Base-by-base conservation (phyloP, 1,140 invertebrate genomes). In the Achroia grisella region DNA sequence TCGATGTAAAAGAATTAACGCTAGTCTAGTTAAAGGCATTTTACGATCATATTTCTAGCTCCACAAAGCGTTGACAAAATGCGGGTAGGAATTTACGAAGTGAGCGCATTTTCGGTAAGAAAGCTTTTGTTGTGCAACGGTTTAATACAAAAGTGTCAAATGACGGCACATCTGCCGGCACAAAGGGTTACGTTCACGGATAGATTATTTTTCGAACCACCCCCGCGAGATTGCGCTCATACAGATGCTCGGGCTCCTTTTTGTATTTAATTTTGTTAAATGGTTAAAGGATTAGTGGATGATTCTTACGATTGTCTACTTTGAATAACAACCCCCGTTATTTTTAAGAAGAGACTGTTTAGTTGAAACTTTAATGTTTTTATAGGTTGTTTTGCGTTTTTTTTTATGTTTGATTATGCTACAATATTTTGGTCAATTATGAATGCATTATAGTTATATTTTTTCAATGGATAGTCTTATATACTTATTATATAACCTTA, bases 61-160 rank as follows among this genome's bases (percentile, higher is more conserved):
- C 28, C 37, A 57, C 60, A 56, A 77, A 80, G 69, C 69, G 56
- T 64, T 72, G 65, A 74, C 69, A 81, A 73, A 79, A 82, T 82
- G 81, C 66, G 75, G 74, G 71, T 78, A 79, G 17, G 6, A 23
- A 23, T 23, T 23, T 23, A 23, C 17, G 17, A 23, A 23, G 17
- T 23, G 17, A 23, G 17, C 17, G 6, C 17, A 23, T 23, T 23
- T 23, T 23, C 17, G 17, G 17, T 81, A 85, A 85, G 81, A 72
- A 82, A 67, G 64, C 75, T 70, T 80, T 85, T 85, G 80, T 84
- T 82, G 78, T 85, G 81, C 81, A 85, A 85, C 74, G 78, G 78
- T 78, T 82, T 85, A 85, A 80, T 85, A 85, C 80, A 85, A 85
- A 85, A 85, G 80, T 82, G 78, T 85, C 78, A 79, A 85, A 85